phyloP scores from a whole-genome alignment of 2,888 invertebrate species.

The Drosophila atripex region DNA sequence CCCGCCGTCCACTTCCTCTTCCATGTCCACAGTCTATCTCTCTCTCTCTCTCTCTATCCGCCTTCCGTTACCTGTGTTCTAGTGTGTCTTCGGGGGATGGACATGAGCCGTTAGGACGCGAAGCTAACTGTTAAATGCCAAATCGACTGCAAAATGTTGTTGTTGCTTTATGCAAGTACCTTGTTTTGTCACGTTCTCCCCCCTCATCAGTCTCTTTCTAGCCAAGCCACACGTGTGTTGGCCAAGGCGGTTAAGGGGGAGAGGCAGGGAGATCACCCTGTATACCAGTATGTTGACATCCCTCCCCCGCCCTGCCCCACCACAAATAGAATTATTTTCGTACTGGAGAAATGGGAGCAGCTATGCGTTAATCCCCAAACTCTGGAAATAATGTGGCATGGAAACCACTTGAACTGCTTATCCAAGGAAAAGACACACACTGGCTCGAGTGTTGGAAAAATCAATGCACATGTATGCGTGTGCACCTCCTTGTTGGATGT shows the following conservation, averaged over 20 bases:
- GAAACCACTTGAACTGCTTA: conserved; percentile 62
- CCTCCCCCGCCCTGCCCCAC: conserved; percentile 3
- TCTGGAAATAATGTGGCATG: conserved; percentile 39
- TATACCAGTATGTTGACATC: conserved; percentile 66
- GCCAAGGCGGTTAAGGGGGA: conserved; percentile 23
- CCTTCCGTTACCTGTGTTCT: conserved; percentile 53
- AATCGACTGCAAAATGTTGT: conserved; percentile 67
- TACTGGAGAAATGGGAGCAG: conserved; percentile 43
- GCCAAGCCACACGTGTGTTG: conserved; percentile 62
- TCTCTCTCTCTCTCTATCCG: conserved; percentile 1
- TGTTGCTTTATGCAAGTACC: conserved; percentile 43
- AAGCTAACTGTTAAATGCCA: conserved; percentile 65
- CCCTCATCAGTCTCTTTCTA: conserved; percentile 45
- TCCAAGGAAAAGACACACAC: conserved; percentile 23
- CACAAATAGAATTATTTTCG: conserved; percentile 7
- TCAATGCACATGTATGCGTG: conserved; percentile 71
- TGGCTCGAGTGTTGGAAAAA: conserved; percentile 63
- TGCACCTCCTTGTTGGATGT: conserved; percentile 41
- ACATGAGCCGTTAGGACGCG: conserved; percentile 54
- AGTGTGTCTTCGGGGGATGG: conserved; percentile 8
- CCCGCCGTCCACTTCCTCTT: conserved; percentile 18
- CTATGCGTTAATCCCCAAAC: conserved; percentile 64
- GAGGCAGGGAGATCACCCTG: conserved; percentile 46
- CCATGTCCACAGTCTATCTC: too few relatives aligned
- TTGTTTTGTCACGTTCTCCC: conserved; percentile 65